These are phyloP conservation scores for Conus ventricosus DNA, from an alignment of 1,140 invertebrate species.

Conservation along the genomic window DNA sequence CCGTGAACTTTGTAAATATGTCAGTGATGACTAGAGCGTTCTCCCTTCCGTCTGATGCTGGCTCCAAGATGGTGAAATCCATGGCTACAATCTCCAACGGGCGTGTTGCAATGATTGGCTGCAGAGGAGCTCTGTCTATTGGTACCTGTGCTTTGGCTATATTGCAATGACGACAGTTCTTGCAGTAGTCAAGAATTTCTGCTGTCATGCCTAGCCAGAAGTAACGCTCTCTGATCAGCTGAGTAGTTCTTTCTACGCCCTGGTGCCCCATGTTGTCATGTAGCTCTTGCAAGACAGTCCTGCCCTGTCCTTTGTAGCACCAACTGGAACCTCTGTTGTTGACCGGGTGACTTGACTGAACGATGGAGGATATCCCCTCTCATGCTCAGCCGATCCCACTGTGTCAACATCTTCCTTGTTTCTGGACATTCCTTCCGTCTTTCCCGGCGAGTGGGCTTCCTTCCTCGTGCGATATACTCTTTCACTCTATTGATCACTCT, in stretches of 20 bases:
- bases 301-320: background rate
- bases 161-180: background rate
- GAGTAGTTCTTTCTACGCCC: background rate
- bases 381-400: background rate
- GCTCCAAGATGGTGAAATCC: slow-evolving; percentile 44
- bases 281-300: background rate
- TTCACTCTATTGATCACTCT: no score
- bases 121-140: slow-evolving; percentile 28
- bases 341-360: background rate
- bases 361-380: background rate
- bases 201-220: slow-evolving; percentile 33
- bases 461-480: no score
- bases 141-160: background rate
- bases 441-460: no score
- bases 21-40: slow-evolving; percentile 47
- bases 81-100: background rate
- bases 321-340: background rate
- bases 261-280: background rate
- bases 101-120: slow-evolving; percentile 22
- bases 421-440: no score
- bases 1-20: slow-evolving; percentile 41
- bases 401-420: background rate
- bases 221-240: slow-evolving; percentile 4
- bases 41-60: background rate
- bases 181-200: slow-evolving; percentile 27